phyloP scores from a whole-genome alignment of 2,797 vertebrate genomes.

The Lophius americanus region DNA sequence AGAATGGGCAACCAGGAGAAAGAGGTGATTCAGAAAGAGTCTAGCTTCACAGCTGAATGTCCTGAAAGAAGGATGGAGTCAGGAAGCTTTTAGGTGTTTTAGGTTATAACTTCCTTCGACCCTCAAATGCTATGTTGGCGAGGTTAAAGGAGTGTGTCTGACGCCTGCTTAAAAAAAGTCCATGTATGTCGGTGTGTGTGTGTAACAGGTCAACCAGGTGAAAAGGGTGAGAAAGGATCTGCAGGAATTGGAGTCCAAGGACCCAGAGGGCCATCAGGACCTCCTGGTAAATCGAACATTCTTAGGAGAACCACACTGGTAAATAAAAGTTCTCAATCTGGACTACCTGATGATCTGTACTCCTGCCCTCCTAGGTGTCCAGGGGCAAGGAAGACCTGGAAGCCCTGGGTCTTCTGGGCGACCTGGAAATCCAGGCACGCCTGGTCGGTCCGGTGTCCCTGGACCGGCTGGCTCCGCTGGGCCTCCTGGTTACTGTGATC shows the following conservation, averaged over 20 bases:
- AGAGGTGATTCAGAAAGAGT: slow-evolving; percentile 80
- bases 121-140: too few species aligned
- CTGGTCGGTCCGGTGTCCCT: slow-evolving; percentile 87
- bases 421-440: slow-evolving; percentile 88
- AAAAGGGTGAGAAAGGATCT: slow-evolving; percentile 93
- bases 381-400: slow-evolving; percentile 91
- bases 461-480: slow-evolving; percentile 89
- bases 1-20: slow-evolving; percentile 91
- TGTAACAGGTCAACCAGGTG: slow-evolving; percentile 85
- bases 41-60: neutral
- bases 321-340: neutral
- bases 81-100: neutral
- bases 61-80: neutral
- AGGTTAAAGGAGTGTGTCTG: too few species aligned
- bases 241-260: slow-evolving; percentile 90
- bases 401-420: slow-evolving; percentile 86
- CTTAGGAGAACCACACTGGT: rapidly evolving
- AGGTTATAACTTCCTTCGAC: too few species aligned
- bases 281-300: slow-evolving; percentile 81
- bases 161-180: too few species aligned
- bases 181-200: too few species aligned
- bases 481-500: slow-evolving; percentile 93
- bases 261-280: slow-evolving; percentile 89
- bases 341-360: neutral
- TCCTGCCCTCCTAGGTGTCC: slow-evolving; percentile 77